phyloP scores from a whole-genome alignment of 2,888 invertebrate species.

The Volucella zonaria region DNA sequence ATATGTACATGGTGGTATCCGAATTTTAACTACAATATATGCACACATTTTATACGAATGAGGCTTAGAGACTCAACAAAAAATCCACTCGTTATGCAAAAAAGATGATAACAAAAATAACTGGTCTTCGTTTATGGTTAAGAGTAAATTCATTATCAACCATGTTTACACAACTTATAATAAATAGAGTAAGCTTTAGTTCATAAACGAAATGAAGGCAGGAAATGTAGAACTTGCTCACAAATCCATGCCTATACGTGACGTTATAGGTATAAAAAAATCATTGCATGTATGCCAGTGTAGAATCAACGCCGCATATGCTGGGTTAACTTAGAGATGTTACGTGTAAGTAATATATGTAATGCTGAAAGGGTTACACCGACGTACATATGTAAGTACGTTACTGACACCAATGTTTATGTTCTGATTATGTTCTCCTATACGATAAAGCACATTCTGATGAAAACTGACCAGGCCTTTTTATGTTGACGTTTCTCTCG shows the following conservation, averaged over 20 bases:
- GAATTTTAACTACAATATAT: too few species aligned
- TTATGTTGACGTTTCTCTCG: conserved; percentile 51
- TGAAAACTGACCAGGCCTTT: conserved; percentile 47
- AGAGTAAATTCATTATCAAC: conserved; percentile 17
- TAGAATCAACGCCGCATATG: conserved; percentile 26
- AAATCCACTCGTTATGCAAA: too few species aligned
- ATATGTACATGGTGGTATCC: too few species aligned
- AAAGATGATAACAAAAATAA: conserved; percentile 7
- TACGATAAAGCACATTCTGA: conserved; percentile 49
- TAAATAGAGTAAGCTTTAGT: conserved; percentile 61
- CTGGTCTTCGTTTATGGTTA: background rate
- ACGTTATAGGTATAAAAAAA: background rate
- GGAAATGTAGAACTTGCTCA: conserved; percentile 47
- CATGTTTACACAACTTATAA: conserved; percentile 41
- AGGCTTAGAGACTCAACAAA: too few species aligned
- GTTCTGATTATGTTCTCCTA: conserved; percentile 36
- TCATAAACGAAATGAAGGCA: conserved; percentile 16
- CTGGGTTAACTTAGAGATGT: conserved; percentile 10
- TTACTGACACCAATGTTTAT: conserved; percentile 43
- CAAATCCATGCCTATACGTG: conserved; percentile 26
- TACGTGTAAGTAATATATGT: background rate
- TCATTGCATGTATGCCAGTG: conserved; percentile 21
- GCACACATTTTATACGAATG: too few species aligned
- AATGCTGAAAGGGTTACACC: conserved; percentile 47
- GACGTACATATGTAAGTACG: conserved; percentile 10